A percentile compares a stretch with the other conserved stretches of the same genome.
These are phyloP conservation scores for Mohoua ochrocephala DNA, from an alignment of 2,113 vertebrate genomes.

Conservation along the genomic window DNA sequence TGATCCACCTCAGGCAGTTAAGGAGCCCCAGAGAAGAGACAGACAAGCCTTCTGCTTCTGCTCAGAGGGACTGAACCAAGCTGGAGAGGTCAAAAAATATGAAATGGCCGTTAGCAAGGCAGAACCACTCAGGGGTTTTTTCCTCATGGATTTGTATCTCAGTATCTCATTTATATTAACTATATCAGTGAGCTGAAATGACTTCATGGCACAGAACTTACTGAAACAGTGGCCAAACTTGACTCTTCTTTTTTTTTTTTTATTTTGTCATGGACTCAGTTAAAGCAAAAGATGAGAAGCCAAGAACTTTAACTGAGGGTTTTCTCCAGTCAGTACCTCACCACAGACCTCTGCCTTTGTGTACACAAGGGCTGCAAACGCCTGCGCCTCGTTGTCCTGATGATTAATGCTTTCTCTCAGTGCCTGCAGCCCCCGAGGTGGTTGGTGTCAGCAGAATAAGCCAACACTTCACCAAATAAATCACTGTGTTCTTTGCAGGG, in stretches of 20 bases:
- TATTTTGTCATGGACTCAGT: not conserved
- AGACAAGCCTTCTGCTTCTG: not conserved
- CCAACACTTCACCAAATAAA: not conserved
- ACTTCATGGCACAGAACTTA: too few relatives aligned
- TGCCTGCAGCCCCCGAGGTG: not conserved
- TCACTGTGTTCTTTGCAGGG: not conserved
- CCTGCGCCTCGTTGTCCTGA: not conserved
- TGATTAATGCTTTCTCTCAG: not conserved
- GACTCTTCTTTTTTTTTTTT: not conserved
- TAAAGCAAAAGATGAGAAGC: not conserved
- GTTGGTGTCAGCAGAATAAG: not conserved
- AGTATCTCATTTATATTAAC: not conserved
- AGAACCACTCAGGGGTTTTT: not conserved
- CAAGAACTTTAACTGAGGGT: not conserved
- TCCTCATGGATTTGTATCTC: not conserved
- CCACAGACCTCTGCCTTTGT: not conserved
- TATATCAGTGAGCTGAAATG: not conserved
- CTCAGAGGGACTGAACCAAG: not conserved
- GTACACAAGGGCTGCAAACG: not conserved
- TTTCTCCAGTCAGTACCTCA: not conserved
- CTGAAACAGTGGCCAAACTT: not conserved
- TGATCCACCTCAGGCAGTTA: not conserved
- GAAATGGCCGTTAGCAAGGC: not conserved
- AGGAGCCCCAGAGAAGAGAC: not conserved
- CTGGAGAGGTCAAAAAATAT: not conserved